These are phyloP conservation scores for Hypotaenidia philippensis DNA, from an alignment of 2,797 vertebrate genomes.

Conservation along the genomic window DNA sequence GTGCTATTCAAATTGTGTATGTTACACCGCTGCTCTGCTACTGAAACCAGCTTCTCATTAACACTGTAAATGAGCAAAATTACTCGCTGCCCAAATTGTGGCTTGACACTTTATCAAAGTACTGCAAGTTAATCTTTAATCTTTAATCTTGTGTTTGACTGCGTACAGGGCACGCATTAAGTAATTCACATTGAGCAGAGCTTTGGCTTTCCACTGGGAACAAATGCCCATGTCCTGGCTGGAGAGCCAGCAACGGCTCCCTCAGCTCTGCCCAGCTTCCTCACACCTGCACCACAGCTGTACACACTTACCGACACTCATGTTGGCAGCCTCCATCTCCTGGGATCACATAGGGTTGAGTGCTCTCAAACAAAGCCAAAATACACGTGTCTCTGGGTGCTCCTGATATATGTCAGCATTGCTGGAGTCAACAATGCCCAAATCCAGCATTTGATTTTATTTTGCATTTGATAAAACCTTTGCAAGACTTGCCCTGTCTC, in stretches of 20 bases:
- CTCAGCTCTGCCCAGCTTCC: neutral
- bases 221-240: neutral
- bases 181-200: neutral
- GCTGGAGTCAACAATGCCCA: neutral
- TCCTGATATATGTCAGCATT: neutral
- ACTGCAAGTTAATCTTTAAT: neutral
- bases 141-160: neutral
- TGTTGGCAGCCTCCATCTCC: neutral
- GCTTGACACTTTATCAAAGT: neutral
- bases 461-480: neutral
- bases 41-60: neutral
- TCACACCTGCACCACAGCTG: slow-evolving; percentile 12
- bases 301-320: neutral
- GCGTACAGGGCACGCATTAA: neutral
- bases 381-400: neutral
- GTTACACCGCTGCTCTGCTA: neutral
- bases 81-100: neutral
- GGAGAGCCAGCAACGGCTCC: neutral
- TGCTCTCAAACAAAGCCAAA: neutral
- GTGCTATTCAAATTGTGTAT: neutral
- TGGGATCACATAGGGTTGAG: neutral
- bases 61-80: neutral
- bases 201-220: neutral
- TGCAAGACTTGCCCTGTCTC: neutral
- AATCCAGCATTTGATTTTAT: neutral